Evolutionary conservation across 1,140 invertebrate genomes (phyloP), one percentile per base, ranked within the genome.

Genomic region (Cydia splendana): DNA sequence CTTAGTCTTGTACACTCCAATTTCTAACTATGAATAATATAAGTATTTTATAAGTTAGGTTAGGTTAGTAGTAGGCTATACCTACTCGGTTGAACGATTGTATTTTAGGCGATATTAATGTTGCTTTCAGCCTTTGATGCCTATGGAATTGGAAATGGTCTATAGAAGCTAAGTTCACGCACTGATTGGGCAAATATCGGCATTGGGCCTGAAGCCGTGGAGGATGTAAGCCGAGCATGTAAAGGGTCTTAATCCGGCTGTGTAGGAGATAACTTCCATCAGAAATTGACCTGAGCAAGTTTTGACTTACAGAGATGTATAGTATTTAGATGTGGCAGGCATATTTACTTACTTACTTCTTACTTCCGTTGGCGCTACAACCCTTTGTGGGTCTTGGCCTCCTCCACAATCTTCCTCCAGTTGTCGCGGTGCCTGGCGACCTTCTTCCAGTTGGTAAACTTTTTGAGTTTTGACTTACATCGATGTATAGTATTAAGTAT

Each of bases 191-290:
- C 30, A 67, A 67, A 67, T 67, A 67, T 67, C 65, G 18, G 28
- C 30, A 67, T n/a, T 67, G 1, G 28, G 30, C 30, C 65, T 38
- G 28, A 24, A 67, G 30, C 65, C 13, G 65, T 34, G 65, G 65
- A 62, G 57, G 28, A 34, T 67, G 65, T 67, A 67, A 67, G 28
- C 24, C 28, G 28, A 67, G 30, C 10, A 67, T 62, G 57, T 62
- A 62, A 62, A 62, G 57, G 57, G 20, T 62, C 57, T 67, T 67
- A 67, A 67, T 30, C 18, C 15, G 28, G 13, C 65, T 38, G 15
- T 67, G 65, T 67, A n/a, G 30, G 28, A 67, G 65, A 34, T 67
- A 67, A 34, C 65, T 67, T 67, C 65, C 24, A 38, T 67, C 65
- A 34, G 65, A 38, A 67, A 67, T 67, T 67, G 65, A 67, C 65